These are phyloP conservation scores for Rapana venosa DNA, from an alignment of 2,888 invertebrate species.

Conservation along the genomic window DNA sequence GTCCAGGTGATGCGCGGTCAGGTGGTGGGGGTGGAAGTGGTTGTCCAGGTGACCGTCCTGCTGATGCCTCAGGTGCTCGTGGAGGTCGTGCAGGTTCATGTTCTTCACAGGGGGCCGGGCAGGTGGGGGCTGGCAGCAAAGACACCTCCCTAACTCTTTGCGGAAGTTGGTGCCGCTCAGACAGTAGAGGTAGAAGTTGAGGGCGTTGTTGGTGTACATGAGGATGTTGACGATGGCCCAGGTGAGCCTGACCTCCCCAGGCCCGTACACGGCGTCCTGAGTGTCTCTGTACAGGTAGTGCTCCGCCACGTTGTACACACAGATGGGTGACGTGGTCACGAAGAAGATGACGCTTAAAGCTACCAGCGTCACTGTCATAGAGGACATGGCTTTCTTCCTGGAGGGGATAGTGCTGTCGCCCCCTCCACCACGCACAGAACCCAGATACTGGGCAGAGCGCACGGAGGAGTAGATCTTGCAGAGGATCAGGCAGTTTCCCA, in stretches of 20 bases:
- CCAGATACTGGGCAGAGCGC: conserved; percentile 45
- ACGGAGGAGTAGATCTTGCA: conserved; percentile 58
- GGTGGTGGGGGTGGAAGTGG: background rate
- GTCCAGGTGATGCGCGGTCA: background rate
- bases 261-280: background rate
- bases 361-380: conserved; percentile 49
- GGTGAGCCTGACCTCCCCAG: conserved; percentile 29
- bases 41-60: background rate
- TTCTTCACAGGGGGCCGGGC: background rate
- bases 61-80: background rate
- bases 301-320: conserved; percentile 47
- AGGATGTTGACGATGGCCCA: conserved; percentile 50
- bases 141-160: conserved; percentile 39
- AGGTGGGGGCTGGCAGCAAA: conserved; percentile 28
- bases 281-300: background rate
- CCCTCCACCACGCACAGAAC: conserved; percentile 29
- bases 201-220: conserved; percentile 51
- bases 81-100: no score
- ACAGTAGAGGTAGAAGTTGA: conserved; percentile 53
- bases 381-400: conserved; percentile 40
- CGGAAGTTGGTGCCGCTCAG: conserved; percentile 49
- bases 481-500: conserved; percentile 65
- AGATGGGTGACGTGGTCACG: conserved; percentile 49
- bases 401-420: background rate
- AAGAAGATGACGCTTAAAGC: conserved; percentile 47